Conservation (phyloP, 1,140 invertebrate species). For the honey bee (Apis mellifera) region Amel_HAv3.1 CM009936.2:5978001-5978500, state of each 20-base stretch:
- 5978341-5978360: background rate
- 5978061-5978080: no score
- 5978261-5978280: constrained; percentile 28
- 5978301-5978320: constrained; percentile 33
- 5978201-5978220: constrained; percentile 25
- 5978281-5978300: constrained; percentile 29
- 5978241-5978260: constrained; percentile 24
- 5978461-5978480: no score
- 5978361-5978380: background rate
- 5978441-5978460: background rate
- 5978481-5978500: no score
- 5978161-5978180: constrained; percentile 22
- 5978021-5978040: background rate
- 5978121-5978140: constrained; percentile 1
- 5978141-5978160: background rate
- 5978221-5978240: constrained; percentile 38
- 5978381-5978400: background rate
- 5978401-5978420: background rate
- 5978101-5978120: background rate
- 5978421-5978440: background rate
- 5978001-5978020: no score
- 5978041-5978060: background rate
- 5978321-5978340: background rate
- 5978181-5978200: constrained; percentile 32
- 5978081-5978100: background rate